Evolutionary conservation across 2,888 invertebrate genomes (phyloP).

Genomic region (Noctua janthina): DNA sequence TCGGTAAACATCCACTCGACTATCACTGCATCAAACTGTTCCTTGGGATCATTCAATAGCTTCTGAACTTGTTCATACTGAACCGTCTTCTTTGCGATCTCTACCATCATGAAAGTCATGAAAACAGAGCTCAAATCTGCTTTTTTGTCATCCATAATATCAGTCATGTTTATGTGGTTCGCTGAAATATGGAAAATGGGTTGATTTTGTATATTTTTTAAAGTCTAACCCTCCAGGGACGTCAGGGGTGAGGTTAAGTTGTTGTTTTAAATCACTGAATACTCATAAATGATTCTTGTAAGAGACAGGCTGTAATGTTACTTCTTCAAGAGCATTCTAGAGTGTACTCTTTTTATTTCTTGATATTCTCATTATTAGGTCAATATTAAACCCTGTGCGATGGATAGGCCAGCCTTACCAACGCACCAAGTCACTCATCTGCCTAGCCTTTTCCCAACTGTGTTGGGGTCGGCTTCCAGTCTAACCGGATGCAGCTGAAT

Average conservation of each 20-base stretch:
- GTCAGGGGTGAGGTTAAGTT: not conserved
- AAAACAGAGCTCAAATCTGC: not conserved
- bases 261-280: not conserved
- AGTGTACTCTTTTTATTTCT: not conserved
- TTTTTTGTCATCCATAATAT: constrained; percentile 8
- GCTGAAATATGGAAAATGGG: constrained; percentile 25
- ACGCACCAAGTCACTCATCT: not conserved
- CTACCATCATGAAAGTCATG: constrained; percentile 39
- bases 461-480: no score
- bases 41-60: constrained; percentile 69
- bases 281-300: not conserved
- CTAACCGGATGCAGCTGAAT: no score
- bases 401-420: not conserved
- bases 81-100: constrained; percentile 52
- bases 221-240: not conserved
- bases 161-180: constrained; percentile 16
- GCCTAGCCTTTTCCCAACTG: no score
- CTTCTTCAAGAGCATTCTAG: not conserved
- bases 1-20: constrained; percentile 75
- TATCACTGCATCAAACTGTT: constrained; percentile 74
- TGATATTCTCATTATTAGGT: not conserved
- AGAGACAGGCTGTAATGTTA: not conserved
- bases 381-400: not conserved
- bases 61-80: constrained; percentile 64
- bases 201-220: not conserved